Evolutionary conservation across 2,113 vertebrate species (phyloP), one percentile per base, ranked within the genome.

Genomic region (Halcyon senegalensis): DNA sequence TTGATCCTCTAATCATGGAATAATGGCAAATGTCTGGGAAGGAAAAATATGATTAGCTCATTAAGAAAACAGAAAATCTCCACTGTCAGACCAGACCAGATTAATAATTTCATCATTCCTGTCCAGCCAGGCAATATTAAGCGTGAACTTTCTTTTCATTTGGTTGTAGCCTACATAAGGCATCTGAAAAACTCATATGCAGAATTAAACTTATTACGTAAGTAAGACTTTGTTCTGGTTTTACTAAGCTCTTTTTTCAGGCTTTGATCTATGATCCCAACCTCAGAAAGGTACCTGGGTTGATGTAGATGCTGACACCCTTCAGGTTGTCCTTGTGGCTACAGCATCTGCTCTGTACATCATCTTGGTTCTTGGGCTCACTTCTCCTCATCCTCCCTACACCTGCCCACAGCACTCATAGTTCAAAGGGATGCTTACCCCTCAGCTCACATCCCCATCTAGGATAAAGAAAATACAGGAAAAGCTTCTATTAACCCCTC

Each of bases 1-100:
- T 83, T 89, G 53, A 88, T 88, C 18, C n/a, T 76, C 69, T 90
- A 89, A 74, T 89, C 59, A 87, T 7, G 3, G 66, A 85, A 84
- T 86, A 92, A 94, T 92, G 53, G 46, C 35, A 78, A 96, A 91
- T 64, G 4, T 39, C 28, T 90, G 51, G 67, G 77, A 94, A 92
- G 46, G 75, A 88, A 91, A 89, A 90, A 60, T 43, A 59, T 55
- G 89, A 94, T 89, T 84, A 96, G 76, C 76, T 95, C 73, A 89
- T 96, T 82, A 95, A 92, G 84, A 84, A 93, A 84, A 93, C 9
- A 92, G 59, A 79, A 88, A 95, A 87, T 73, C n/a, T 74, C 27
- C 84, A 19, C 41, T 79, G n/a, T 81, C 73, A 87, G 48, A 60
- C 41, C 66, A 91, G 82, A 78, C 13, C 18, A 44, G 64, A 89